These are phyloP conservation scores for Squalus acanthias DNA, from an alignment of 2,797 vertebrate species.

Conservation along the genomic window DNA sequence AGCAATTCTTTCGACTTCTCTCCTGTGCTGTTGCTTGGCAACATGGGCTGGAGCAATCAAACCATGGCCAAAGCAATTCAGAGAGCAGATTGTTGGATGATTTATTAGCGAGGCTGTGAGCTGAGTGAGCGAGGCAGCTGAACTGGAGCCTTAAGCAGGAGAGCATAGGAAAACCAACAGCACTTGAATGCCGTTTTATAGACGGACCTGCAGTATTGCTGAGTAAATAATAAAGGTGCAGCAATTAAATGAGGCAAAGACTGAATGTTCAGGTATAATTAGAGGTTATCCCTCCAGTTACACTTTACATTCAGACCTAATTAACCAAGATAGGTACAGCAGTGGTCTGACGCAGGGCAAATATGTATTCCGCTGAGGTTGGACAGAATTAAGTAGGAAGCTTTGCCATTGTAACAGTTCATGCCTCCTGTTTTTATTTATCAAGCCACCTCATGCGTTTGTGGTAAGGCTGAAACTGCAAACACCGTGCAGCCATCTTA, in stretches of 20 bases:
- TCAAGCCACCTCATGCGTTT: not conserved
- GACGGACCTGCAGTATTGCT: not conserved
- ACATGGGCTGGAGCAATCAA: slow-evolving; percentile 75
- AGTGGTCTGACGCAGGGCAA: not conserved
- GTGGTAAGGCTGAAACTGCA: slow-evolving; percentile 5
- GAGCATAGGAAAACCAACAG: slow-evolving; percentile 52
- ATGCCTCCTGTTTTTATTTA: slow-evolving; percentile 30
- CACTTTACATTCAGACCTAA: not conserved
- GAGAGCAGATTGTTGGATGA: slow-evolving; percentile 82
- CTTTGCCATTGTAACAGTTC: slow-evolving; percentile 24
- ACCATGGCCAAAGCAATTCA: slow-evolving; percentile 73
- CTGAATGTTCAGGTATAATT: slow-evolving; percentile 18
- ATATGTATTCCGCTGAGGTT: slow-evolving; percentile 11
- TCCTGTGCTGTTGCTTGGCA: slow-evolving; percentile 75
- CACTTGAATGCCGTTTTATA: slow-evolving; percentile 1
- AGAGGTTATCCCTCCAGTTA: slow-evolving; percentile 18
- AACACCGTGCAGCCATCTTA: slow-evolving; percentile 23
- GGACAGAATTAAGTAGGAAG: not conserved
- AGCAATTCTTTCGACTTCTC: slow-evolving; percentile 60
- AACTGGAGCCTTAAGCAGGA: slow-evolving; percentile 72
- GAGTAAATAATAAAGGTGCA: slow-evolving; percentile 32
- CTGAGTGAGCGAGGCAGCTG: slow-evolving; percentile 72
- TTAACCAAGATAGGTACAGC: slow-evolving; percentile 19
- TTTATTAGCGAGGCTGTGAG: slow-evolving; percentile 78
- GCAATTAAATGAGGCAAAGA: slow-evolving; percentile 17